phyloP scores from a whole-genome alignment of 1,140 invertebrate species.

The Gonatopus flavifemur region DNA sequence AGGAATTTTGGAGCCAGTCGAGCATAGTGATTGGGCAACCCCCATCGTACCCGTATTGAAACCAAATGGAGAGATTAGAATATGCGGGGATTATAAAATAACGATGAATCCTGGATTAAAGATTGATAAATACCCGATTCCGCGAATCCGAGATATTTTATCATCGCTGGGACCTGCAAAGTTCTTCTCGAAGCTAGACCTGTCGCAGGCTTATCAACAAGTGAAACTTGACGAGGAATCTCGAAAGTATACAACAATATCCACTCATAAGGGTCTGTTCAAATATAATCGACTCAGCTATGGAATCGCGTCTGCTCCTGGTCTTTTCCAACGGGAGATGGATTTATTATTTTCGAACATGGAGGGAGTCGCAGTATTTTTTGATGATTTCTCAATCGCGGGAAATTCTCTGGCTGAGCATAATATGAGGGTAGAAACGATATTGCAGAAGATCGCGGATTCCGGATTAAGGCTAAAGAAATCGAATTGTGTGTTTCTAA shows the following conservation, averaged over 20 bases:
- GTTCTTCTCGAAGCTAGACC: slow-evolving; percentile 21
- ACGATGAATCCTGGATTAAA: not conserved
- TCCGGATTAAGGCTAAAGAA: slow-evolving; percentile 31
- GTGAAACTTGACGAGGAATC: slow-evolving; percentile 30
- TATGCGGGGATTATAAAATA: no score
- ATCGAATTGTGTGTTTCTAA: slow-evolving; percentile 35
- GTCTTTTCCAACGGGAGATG: slow-evolving; percentile 46
- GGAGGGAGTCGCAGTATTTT: slow-evolving; percentile 28
- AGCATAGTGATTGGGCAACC: no score
- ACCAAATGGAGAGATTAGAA: no score
- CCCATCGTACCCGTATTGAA: no score
- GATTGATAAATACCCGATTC: not conserved
- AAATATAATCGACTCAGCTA: slow-evolving; percentile 39
- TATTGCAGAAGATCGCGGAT: slow-evolving; percentile 25
- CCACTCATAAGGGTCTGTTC: slow-evolving; percentile 38
- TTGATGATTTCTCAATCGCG: slow-evolving; percentile 46
- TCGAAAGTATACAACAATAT: slow-evolving; percentile 44
- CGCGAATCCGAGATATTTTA: not conserved
- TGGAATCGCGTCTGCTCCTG: slow-evolving; percentile 39
- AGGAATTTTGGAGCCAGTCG: no score
- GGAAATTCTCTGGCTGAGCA: slow-evolving; percentile 33
- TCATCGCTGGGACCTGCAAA: not conserved
- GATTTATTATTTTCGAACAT: slow-evolving; percentile 32
- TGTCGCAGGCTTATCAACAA: slow-evolving; percentile 21
- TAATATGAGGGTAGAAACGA: slow-evolving; percentile 28